A percentile compares a stretch with the other conserved stretches of the same genome.
phyloP scores from a whole-genome alignment of 2,888 invertebrate species.

The Zonitis immaculata region DNA sequence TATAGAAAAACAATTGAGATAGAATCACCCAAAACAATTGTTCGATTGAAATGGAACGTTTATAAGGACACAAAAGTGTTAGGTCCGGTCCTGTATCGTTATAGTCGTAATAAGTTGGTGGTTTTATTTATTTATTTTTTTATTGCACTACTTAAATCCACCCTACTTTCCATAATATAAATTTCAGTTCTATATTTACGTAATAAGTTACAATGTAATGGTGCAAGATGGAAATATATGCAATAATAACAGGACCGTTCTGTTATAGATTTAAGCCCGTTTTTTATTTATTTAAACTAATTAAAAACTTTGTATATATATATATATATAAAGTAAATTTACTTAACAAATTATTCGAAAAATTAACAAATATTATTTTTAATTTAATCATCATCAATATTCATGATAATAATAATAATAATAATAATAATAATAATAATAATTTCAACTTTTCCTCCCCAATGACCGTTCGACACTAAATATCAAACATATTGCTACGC shows the following conservation, averaged over 20 bases:
- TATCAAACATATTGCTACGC: slow-evolving; percentile 50
- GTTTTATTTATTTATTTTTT: slow-evolving; percentile 1
- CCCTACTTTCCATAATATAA: not conserved
- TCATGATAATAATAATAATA: slow-evolving; percentile 23
- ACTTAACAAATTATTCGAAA: slow-evolving; percentile 48
- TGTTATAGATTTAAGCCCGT: not conserved
- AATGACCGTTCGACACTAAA: slow-evolving; percentile 44
- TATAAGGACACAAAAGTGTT: too few relatives aligned
- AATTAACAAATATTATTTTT: slow-evolving; percentile 51
- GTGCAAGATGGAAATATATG: not conserved
- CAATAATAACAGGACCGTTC: not conserved
- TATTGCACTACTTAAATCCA: not conserved
- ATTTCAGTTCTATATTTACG: not conserved
- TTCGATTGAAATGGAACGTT: too few relatives aligned
- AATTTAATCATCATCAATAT: slow-evolving; percentile 48
- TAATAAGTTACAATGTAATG: slow-evolving; percentile 1
- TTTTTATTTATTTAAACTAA: not conserved
- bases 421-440: slow-evolving; percentile 28
- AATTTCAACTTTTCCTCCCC: slow-evolving; percentile 28
- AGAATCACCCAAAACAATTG: too few relatives aligned
- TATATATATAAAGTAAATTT: slow-evolving; percentile 34
- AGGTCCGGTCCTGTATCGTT: too few relatives aligned
- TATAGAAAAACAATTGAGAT: too few relatives aligned
- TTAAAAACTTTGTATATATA: not conserved
- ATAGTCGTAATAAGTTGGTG: not conserved